A percentile compares a stretch with the other conserved stretches of the same genome.
phyloP scores from a whole-genome alignment of 2,797 vertebrate genomes.

The Catostomus latipinnis region DNA sequence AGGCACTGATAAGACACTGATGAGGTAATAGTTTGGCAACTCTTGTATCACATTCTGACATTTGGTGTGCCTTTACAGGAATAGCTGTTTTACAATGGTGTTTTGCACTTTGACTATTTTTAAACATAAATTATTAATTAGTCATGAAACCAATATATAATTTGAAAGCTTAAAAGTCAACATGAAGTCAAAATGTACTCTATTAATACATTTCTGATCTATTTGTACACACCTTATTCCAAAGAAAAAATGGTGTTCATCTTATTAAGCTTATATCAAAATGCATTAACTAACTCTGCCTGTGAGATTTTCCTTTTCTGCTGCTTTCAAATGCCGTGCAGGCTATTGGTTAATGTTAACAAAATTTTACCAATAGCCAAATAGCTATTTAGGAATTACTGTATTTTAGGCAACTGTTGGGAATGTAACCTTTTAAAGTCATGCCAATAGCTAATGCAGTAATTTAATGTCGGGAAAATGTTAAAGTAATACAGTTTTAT shows the following conservation, averaged over 20 bases:
- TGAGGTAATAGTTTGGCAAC: background rate
- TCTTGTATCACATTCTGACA: background rate
- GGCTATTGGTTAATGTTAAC: background rate
- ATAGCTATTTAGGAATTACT: background rate
- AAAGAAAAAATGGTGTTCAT: no score
- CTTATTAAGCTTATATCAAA: no score
- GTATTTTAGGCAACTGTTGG: background rate
- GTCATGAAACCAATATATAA: no score
- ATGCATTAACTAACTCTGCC: no score
- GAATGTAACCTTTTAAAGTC: no score
- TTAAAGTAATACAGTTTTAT: background rate
- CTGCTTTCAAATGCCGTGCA: background rate
- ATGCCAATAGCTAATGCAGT: background rate
- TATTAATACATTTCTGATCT: no score
- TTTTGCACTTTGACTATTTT: background rate
- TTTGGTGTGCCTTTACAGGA: slow-evolving; percentile 7
- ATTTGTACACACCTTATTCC: no score
- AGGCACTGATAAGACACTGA: slow-evolving; percentile 9
- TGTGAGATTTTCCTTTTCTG: background rate
- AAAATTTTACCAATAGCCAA: background rate
- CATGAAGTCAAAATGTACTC: no score
- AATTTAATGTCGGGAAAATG: background rate
- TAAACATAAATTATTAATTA: no score
- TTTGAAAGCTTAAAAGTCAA: no score
- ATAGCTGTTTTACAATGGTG: background rate